phyloP scores from a whole-genome alignment of 2,888 invertebrate genomes.

The Anthrax anthrax region DNA sequence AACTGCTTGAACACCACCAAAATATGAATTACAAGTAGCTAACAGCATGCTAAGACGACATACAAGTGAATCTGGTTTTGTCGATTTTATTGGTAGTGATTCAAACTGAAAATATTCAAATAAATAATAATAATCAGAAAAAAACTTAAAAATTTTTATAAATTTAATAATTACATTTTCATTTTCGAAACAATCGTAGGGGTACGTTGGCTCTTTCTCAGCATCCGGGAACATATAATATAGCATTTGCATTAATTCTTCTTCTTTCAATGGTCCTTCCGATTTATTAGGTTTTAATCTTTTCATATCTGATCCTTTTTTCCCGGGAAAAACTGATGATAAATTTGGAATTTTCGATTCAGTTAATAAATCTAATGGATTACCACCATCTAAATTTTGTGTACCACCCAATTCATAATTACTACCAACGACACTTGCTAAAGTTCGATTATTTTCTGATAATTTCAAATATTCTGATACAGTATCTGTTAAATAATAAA shows the following conservation, averaged over 20 bases:
- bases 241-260: slow-evolving; percentile 58
- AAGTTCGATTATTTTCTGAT: slow-evolving; percentile 28
- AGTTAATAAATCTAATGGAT: slow-evolving; percentile 55
- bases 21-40: slow-evolving; percentile 55
- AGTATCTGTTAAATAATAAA: slow-evolving; percentile 64
- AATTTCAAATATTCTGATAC: slow-evolving; percentile 56
- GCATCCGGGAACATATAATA: slow-evolving; percentile 84
- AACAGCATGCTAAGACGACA: slow-evolving; percentile 67
- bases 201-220: slow-evolving; percentile 44
- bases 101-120: slow-evolving; percentile 33
- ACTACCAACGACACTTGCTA: slow-evolving; percentile 26
- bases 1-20: slow-evolving; percentile 58
- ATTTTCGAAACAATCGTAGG: slow-evolving; percentile 38
- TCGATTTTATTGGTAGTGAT: slow-evolving; percentile 52
- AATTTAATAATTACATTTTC: slow-evolving; percentile 32
- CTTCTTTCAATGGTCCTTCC: slow-evolving; percentile 66
- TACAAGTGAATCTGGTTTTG: slow-evolving; percentile 60
- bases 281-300: slow-evolving; percentile 35
- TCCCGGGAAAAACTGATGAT: slow-evolving; percentile 35
- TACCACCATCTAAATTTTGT: slow-evolving; percentile 38
- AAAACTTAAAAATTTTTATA: background rate
- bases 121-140: no score
- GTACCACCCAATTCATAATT: slow-evolving; percentile 35
- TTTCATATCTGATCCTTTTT: slow-evolving; percentile 38
- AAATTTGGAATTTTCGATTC: slow-evolving; percentile 59